These are phyloP conservation scores for Drosophila cyrtoloma DNA, from an alignment of 2,888 invertebrate genomes.

Conservation along the genomic window DNA sequence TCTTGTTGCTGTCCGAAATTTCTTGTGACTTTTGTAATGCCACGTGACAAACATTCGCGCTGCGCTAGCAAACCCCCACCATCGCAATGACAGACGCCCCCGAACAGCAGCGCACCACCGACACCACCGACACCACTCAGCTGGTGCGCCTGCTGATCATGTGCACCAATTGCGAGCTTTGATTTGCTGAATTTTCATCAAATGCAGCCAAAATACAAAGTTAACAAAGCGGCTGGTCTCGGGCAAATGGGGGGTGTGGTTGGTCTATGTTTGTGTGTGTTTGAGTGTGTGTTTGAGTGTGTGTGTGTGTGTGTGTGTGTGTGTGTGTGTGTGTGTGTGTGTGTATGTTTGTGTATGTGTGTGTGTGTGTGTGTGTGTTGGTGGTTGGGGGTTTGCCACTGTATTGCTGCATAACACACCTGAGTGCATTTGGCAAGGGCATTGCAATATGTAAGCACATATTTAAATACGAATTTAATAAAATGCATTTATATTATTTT, in stretches of 20 bases:
- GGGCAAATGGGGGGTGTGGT: not conserved
- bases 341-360: too few relatives aligned
- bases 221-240: slow-evolving; percentile 32
- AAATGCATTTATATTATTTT: slow-evolving; percentile 6
- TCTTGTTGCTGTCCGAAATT: slow-evolving; percentile 63
- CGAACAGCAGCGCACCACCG: not conserved
- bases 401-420: slow-evolving; percentile 30
- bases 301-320: too few relatives aligned
- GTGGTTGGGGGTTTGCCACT: not conserved
- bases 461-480: slow-evolving; percentile 1
- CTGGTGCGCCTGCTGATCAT: slow-evolving; percentile 37
- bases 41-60: slow-evolving; percentile 59
- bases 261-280: not conserved
- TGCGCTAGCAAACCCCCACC: slow-evolving; percentile 15
- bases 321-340: too few relatives aligned
- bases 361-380: not conserved
- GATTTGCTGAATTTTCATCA: slow-evolving; percentile 18
- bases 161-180: slow-evolving; percentile 32
- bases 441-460: slow-evolving; percentile 5
- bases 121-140: slow-evolving; percentile 9
- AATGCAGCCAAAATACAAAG: slow-evolving; percentile 51
- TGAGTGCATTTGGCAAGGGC: slow-evolving; percentile 44
- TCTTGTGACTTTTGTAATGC: slow-evolving; percentile 41
- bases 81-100: not conserved
- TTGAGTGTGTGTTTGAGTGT: too few relatives aligned